Percentiles rank a stretch among this genome's conserved stretches.
Conservation (phyloP, 2,888 invertebrate species). For the Biston stratarius region DNA sequence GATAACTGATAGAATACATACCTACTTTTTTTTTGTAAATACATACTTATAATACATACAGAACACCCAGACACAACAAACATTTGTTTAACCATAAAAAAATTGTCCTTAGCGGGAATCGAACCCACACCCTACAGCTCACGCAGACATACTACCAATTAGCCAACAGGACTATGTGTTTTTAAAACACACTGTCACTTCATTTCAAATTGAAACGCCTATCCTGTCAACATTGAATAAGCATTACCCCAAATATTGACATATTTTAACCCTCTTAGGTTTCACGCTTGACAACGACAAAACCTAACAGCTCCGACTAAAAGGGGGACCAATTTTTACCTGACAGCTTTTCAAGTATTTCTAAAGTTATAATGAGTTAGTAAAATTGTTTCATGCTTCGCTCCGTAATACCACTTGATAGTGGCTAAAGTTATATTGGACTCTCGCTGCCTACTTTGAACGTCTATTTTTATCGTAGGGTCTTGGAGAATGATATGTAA, state of each 20-base stretch:
- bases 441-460: background rate
- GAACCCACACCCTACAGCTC: too few relatives aligned
- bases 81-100: too few relatives aligned
- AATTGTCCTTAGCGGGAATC: too few relatives aligned
- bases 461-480: background rate
- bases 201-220: background rate
- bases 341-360: background rate
- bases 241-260: background rate
- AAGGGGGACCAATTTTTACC: constrained; percentile 14
- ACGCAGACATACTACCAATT: too few relatives aligned
- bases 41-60: too few relatives aligned
- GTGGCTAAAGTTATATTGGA: constrained; percentile 15
- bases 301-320: background rate
- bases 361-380: constrained; percentile 9
- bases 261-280: background rate
- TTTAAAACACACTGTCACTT: too few relatives aligned
- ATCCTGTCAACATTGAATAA: background rate
- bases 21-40: too few relatives aligned
- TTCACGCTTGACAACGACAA: background rate
- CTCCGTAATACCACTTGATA: constrained; percentile 8
- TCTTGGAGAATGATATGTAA: background rate
- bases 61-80: too few relatives aligned
- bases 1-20: too few relatives aligned
- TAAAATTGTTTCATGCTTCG: background rate
- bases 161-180: background rate